These are phyloP conservation scores for Candidula unifasciata DNA, from an alignment of 2,888 invertebrate species.

Conservation along the genomic window DNA sequence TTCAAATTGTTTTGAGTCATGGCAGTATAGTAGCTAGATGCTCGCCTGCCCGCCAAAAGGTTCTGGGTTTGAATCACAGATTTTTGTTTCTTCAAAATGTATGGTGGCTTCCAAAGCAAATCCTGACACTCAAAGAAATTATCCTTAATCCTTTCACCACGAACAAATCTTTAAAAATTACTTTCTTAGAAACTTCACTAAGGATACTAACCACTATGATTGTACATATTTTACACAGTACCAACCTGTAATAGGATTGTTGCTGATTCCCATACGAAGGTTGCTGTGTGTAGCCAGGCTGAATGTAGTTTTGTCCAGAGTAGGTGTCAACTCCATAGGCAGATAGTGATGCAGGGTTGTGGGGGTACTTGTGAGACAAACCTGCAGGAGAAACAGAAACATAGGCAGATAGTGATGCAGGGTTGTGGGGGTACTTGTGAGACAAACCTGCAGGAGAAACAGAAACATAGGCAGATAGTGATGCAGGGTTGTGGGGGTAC, in stretches of 20 bases:
- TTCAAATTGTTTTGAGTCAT: too few relatives aligned
- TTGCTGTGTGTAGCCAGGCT: slow-evolving; percentile 57
- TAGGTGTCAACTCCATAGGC: slow-evolving; percentile 59
- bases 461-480: slow-evolving; percentile 50
- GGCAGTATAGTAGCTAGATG: too few relatives aligned
- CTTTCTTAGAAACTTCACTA: too few relatives aligned
- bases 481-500: slow-evolving; percentile 67
- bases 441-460: slow-evolving; percentile 57
- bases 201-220: too few relatives aligned
- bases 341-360: slow-evolving; percentile 55
- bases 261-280: slow-evolving; percentile 44
- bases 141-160: too few relatives aligned
- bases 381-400: slow-evolving; percentile 7
- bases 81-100: too few relatives aligned
- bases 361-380: slow-evolving; percentile 73
- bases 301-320: slow-evolving; percentile 53
- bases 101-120: too few relatives aligned
- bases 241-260: slow-evolving; percentile 58
- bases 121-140: not conserved
- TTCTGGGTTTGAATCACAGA: too few relatives aligned
- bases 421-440: slow-evolving; percentile 71
- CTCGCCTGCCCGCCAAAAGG: too few relatives aligned
- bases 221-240: not conserved
- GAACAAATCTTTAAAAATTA: too few relatives aligned
- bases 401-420: slow-evolving; percentile 43